Base-by-base conservation (phyloP, 2,888 invertebrate genomes). In the Trachelus iudaicus region DNA sequence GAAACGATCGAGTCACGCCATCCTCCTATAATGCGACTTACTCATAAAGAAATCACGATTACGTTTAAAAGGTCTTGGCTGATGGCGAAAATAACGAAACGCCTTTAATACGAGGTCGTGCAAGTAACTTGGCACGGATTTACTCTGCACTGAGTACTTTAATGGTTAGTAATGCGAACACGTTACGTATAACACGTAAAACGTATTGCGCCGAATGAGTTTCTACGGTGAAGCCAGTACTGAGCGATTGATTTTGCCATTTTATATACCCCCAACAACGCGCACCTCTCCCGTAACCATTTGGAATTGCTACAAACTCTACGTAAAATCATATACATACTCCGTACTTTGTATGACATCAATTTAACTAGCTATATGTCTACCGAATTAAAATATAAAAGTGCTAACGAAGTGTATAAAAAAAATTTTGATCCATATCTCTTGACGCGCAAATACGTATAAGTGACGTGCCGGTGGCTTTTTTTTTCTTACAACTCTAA, bases 1-100 rank as follows among this genome's bases (percentile, higher is more conserved):
- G 81, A 85, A 84, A 82, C 85, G 84, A 85, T 84, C 84, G 79
- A 85, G 86, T 87, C 87, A 87, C 87, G 87, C 87, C 83, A 87
- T 83, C 84, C 77, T 83, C 81, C 81, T 82, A 82, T 81, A 83
- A 81, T 81, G 82, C 81, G 80, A 76, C 79, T 81, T 75, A 75
- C 77, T 79, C 79, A 77, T 86, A 87, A 87, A 84, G 82, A 80
- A 80, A 78, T 74, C 73, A 82, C 81, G 82, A 87, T 86, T 87
- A 87, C 80, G 81, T 81, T 83, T 79, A 83, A 82, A 85, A 85
- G 56, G 23, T 56, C 80, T 82, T 80, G 80, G 76, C 13, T 33
- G 30, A 33, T 71, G 79, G 73, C 79, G 74, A 83, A 78, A 83
- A 78, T 75, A 34, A 40, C 76, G 75, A 79, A 82, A 82, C 77